Evolutionary conservation across 1,140 invertebrate genomes (phyloP).

Genomic region (Ostrea denselamellosa): DNA sequence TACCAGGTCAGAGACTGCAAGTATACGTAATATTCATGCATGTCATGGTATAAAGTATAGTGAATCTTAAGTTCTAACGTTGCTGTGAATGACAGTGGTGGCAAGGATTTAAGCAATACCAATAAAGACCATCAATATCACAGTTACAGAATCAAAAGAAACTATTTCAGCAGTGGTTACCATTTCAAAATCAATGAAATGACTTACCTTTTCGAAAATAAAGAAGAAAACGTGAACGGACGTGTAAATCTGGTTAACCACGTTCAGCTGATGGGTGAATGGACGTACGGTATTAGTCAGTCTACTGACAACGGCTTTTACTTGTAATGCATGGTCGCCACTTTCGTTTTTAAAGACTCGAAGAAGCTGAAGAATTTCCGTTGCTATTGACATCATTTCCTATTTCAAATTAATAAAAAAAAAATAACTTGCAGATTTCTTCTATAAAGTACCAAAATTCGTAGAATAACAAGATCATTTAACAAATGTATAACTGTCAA

Average conservation of each 20-base stretch:
- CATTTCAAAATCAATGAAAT: not conserved
- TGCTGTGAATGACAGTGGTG: too few relatives aligned
- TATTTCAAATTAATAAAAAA: not conserved
- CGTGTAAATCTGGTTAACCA: slow-evolving; percentile 44
- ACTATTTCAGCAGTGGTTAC: not conserved
- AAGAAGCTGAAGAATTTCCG: slow-evolving; percentile 47
- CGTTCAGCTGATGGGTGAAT: slow-evolving; percentile 46
- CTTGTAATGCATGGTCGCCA: not conserved
- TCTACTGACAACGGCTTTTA: slow-evolving; percentile 40
- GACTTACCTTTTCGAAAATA: slow-evolving; percentile 48
- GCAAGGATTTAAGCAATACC: too few relatives aligned
- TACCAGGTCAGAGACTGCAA: slow-evolving; percentile 43
- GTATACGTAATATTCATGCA: not conserved
- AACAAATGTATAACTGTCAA: too few relatives aligned
- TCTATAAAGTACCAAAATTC: too few relatives aligned
- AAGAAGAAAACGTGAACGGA: slow-evolving; percentile 48
- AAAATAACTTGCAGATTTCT: not conserved
- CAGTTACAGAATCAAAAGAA: not conserved
- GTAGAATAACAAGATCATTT: too few relatives aligned
- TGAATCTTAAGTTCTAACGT: too few relatives aligned
- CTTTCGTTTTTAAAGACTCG: not conserved
- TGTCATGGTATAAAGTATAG: too few relatives aligned
- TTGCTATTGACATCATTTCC: slow-evolving; percentile 48
- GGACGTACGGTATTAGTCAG: slow-evolving; percentile 51
- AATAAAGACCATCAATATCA: too few relatives aligned